Evolutionary conservation across 2,888 invertebrate genomes (phyloP).

Genomic region (Chrysopilus asiliformis): DNA sequence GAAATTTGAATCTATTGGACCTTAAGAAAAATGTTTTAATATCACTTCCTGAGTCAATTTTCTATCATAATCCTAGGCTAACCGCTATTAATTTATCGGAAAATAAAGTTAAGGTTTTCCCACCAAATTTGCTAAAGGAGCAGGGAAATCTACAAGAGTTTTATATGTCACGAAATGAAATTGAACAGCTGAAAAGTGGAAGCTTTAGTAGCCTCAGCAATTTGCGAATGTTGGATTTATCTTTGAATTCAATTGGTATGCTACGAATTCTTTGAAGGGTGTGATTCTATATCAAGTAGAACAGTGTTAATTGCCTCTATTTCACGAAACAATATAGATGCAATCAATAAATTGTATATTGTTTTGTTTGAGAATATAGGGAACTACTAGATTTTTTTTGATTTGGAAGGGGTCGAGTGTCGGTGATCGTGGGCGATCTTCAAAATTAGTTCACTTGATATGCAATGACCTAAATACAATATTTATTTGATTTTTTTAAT

Average conservation of each 20-base stretch:
- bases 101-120: constrained; percentile 38
- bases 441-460: no score
- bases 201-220: constrained; percentile 39
- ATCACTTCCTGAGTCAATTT: constrained; percentile 39
- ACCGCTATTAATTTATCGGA: constrained; percentile 31
- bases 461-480: no score
- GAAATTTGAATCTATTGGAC: constrained; percentile 47
- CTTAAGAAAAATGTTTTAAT: constrained; percentile 45
- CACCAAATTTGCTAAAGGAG: constrained; percentile 38
- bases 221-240: constrained; percentile 45
- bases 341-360: no score
- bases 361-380: no score
- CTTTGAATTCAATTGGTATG: constrained; percentile 43
- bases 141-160: constrained; percentile 46
- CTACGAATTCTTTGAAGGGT: not conserved
- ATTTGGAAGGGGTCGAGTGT: no score
- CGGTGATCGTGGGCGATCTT: no score
- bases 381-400: no score
- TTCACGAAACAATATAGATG: no score
- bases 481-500: no score
- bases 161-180: constrained; percentile 48
- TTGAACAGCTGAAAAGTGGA: constrained; percentile 39
- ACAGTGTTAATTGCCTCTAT: no score
- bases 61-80: constrained; percentile 36
- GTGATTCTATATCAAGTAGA: no score